A percentile compares a stretch with the other conserved stretches of the same genome.
These are phyloP conservation scores for Polyodon spathula DNA, from an alignment of 2,113 vertebrate genomes.

Conservation along the genomic window DNA sequence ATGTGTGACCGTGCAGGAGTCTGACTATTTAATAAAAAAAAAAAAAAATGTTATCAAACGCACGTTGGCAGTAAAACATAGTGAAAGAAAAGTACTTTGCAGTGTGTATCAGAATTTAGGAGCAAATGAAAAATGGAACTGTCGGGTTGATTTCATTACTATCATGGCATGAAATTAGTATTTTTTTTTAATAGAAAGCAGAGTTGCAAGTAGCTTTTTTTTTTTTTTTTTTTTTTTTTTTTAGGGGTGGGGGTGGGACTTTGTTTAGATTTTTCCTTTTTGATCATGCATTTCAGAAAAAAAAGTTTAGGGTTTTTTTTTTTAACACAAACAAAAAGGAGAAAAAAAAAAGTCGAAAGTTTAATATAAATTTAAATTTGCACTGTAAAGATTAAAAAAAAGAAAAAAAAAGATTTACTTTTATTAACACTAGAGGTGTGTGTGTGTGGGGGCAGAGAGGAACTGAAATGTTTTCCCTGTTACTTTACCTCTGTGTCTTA, in stretches of 20 bases:
- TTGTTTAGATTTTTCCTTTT: conserved; percentile 12
- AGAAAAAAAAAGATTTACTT: conserved; percentile 24
- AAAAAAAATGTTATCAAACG: conserved; percentile 54
- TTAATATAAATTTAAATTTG: conserved; percentile 50
- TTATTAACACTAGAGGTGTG: conserved; percentile 63
- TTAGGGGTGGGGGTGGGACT: conserved; percentile 25
- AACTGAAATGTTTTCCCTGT: conserved; percentile 14
- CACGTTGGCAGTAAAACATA: conserved; percentile 41
- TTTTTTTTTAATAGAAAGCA: too few species aligned
- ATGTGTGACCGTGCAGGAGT: conserved; percentile 68
- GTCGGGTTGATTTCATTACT: conserved; percentile 46
- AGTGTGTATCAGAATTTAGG: conserved; percentile 27
- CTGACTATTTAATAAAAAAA: conserved; percentile 62
- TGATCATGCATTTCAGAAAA: conserved; percentile 15
- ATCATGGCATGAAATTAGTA: conserved; percentile 58
- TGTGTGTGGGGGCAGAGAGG: too few species aligned
- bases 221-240: conserved; percentile 58
- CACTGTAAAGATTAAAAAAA: conserved; percentile 51
- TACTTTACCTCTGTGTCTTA: conserved; percentile 37
- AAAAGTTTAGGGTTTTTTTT: conserved; percentile 34
- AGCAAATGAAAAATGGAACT: conserved; percentile 25
- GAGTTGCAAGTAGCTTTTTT: too few species aligned
- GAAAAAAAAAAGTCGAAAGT: conserved; percentile 38
- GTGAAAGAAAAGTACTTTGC: conserved; percentile 21
- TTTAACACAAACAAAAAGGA: too few species aligned